A percentile compares a stretch with the other conserved stretches of the same genome.
These are phyloP conservation scores for Zaprionus camerounensis DNA, from an alignment of 1,140 invertebrate genomes.

Conservation along the genomic window DNA sequence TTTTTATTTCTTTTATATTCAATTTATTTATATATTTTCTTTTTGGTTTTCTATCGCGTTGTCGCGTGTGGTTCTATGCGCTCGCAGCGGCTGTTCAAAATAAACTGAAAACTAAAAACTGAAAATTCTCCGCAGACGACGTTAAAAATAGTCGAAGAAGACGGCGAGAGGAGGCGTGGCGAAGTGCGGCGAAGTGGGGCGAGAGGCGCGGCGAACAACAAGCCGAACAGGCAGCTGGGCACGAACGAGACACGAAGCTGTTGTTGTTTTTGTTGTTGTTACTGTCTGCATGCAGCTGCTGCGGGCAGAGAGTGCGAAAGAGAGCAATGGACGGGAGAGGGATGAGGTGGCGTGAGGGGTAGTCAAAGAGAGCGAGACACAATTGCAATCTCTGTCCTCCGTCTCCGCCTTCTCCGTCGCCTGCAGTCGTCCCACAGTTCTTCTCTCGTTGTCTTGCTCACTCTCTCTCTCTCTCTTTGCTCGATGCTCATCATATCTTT, in stretches of 20 bases:
- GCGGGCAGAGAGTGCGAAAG: background rate
- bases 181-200: conserved; percentile 3
- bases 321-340: background rate
- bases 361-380: background rate
- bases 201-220: conserved; percentile 5
- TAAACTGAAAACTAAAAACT: conserved; percentile 73
- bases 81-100: conserved; percentile 76
- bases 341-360: background rate
- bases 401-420: background rate
- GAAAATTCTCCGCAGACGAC: conserved; percentile 58
- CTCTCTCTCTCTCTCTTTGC: background rate
- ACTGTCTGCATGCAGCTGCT: conserved; percentile 41
- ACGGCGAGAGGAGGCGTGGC: conserved; percentile 32
- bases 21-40: conserved; percentile 33
- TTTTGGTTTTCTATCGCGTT: conserved; percentile 36
- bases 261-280: background rate
- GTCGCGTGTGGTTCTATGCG: conserved; percentile 57
- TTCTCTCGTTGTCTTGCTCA: background rate
- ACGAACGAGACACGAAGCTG: conserved; percentile 24
- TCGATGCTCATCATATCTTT: background rate
- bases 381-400: conserved; percentile 15
- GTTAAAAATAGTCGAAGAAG: conserved; percentile 74
- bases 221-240: conserved; percentile 10
- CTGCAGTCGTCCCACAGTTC: background rate
- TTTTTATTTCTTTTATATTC: conserved; percentile 14